Base-by-base conservation (phyloP, 2,888 invertebrate genomes). In the Nymphalis c-album region DNA sequence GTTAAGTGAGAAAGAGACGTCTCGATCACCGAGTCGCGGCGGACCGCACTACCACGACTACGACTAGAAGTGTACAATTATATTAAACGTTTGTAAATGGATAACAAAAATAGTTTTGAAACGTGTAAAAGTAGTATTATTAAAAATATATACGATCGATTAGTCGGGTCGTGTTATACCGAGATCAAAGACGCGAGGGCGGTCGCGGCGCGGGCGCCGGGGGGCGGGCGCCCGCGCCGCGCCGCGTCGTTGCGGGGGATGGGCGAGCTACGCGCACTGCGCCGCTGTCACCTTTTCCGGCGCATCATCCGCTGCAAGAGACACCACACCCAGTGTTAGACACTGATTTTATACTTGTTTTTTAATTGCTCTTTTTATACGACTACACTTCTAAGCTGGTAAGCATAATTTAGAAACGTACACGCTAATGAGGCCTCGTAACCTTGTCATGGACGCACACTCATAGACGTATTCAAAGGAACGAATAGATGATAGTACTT, bases 291-390 rank as follows among this genome's bases (percentile, higher is more conserved):
- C 91, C 90, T 91, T 89, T 91, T 92, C 87, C 89, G 87, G 88
- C 90, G 89, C 89, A 86, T 85, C 85, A 84, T 90, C 89, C 91
- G 92, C 93, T 93, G 93, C 87, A 93, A 93, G 91, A 93, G 91
- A 93, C 91, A 91, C 90, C 90, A 91, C 90, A 91, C 90, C 85
- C 91, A 87, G 90, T 82, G 93, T 92, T 93, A 93, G 85, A 88
- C 88, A 88, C 90, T 86, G 82, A 87, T 84, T 91, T 90, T 90
- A 87, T 67, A 84, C 79, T 78, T 79, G 77, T 75, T 72, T 75
- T 77, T 76, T 72, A 73, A 66, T 74, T 73, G 70, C 69, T 75
- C 68, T 63, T 73, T 76, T 76, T 77, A 74, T 74, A 75, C 53
- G 53, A 55, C 71, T 72, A 76, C 75, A 80, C 81, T 77, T 79